phyloP scores from a whole-genome alignment of 2,113 vertebrate genomes.

The Melanocharis versteri region DNA sequence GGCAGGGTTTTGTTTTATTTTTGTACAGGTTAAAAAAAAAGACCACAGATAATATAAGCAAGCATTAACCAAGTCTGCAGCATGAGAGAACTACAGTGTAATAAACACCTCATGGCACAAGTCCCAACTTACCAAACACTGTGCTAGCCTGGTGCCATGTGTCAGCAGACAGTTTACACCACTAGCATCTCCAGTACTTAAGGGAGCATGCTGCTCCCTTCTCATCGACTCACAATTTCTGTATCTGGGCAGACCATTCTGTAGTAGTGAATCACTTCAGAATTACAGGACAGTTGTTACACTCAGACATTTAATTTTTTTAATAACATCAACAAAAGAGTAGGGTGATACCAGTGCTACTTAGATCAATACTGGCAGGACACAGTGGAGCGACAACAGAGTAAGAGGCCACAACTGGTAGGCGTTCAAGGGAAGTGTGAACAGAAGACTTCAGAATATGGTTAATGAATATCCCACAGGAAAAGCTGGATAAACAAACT shows the following conservation, averaged over 20 bases:
- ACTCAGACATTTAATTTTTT: neutral
- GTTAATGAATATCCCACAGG: neutral
- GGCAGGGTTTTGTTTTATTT: neutral
- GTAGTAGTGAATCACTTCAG: neutral
- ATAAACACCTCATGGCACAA: neutral
- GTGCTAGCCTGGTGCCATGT: neutral
- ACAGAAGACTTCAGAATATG: neutral
- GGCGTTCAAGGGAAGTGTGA: neutral
- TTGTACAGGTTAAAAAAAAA: neutral
- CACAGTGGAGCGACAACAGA: neutral
- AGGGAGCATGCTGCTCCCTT: fast-evolving
- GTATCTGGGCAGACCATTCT: neutral
- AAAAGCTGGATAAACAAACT: conserved; percentile 21
- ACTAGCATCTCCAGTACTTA: neutral
- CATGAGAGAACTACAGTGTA: neutral
- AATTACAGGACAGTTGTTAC: neutral
- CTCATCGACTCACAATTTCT: neutral
- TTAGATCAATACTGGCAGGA: neutral
- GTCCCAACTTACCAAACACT: neutral
- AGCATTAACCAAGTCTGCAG: neutral
- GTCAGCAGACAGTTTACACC: neutral
- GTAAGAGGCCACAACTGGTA: fast-evolving
- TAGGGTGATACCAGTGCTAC: neutral
- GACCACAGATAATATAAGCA: neutral
- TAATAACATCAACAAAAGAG: neutral